Percentiles rank a stretch among this genome's conserved stretches.
These are phyloP conservation scores for Andrena trimmerana DNA, from an alignment of 2,888 invertebrate genomes.

Conservation along the genomic window DNA sequence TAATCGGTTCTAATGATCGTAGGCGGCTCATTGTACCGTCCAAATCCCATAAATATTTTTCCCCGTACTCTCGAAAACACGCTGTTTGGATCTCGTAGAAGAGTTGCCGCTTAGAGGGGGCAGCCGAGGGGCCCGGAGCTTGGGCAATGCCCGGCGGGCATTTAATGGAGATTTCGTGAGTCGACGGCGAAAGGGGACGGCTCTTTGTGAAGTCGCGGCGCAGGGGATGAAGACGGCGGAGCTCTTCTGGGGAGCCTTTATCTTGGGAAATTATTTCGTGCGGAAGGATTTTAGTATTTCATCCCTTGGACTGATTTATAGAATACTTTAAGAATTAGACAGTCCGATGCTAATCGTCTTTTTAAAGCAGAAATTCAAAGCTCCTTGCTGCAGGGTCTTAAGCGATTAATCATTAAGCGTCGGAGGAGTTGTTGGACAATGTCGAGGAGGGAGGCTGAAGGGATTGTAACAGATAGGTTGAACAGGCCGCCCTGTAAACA, in stretches of 20 bases:
- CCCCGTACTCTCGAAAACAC: constrained; percentile 80
- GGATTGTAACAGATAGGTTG: constrained; percentile 75
- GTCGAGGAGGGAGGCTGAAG: constrained; percentile 32
- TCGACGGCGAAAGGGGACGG: constrained; percentile 8
- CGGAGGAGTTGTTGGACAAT: background rate
- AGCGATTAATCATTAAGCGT: background rate
- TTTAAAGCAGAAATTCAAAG: too few species aligned
- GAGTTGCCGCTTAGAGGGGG: background rate
- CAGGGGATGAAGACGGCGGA: background rate
- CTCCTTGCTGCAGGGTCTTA: background rate
- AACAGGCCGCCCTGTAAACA: constrained; percentile 77
- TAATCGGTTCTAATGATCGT: constrained; percentile 77
- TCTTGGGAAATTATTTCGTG: too few species aligned
- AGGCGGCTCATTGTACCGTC: constrained; percentile 32
- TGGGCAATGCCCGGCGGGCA: background rate
- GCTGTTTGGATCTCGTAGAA: constrained; percentile 30
- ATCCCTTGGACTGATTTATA: too few species aligned
- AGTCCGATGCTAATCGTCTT: too few species aligned
- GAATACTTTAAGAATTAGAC: too few species aligned
- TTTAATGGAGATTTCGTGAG: constrained; percentile 21
- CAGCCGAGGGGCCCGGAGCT: background rate
- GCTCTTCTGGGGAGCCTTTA: background rate
- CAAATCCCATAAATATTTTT: constrained; percentile 84
- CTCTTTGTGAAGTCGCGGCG: background rate
- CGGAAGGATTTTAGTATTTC: too few species aligned